phyloP scores from a whole-genome alignment of 2,797 vertebrate species.

The Notoglanidium macrostoma region DNA sequence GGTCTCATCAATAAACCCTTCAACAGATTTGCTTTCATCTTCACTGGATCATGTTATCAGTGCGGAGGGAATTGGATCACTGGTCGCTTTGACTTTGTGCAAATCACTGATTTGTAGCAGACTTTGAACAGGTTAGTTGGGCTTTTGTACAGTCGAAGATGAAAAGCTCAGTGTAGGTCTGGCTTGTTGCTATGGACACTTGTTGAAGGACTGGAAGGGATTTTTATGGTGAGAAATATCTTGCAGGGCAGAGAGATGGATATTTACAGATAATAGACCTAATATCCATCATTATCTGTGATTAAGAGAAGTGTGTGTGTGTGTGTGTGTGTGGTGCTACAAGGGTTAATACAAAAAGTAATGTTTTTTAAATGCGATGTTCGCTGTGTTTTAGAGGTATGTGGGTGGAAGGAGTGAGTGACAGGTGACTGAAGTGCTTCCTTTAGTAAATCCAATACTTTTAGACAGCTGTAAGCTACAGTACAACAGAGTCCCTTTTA shows the following conservation, averaged over 20 bases:
- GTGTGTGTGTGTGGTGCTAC: neutral
- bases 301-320: neutral
- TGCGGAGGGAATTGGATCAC: neutral
- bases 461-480: neutral
- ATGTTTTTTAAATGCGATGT: neutral
- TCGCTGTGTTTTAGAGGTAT: neutral
- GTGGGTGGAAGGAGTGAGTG: neutral
- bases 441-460: neutral
- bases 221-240: constrained; percentile 33
- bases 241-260: constrained; percentile 8
- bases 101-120: constrained; percentile 13
- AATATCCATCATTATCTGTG: neutral
- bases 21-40: constrained; percentile 14
- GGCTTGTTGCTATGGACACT: constrained; percentile 55
- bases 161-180: constrained; percentile 22
- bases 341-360: neutral
- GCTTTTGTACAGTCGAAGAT: neutral
- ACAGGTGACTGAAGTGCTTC: neutral
- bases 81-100: neutral
- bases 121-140: constrained; percentile 8
- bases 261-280: neutral
- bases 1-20: constrained; percentile 28
- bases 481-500: neutral
- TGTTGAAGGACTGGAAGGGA: constrained; percentile 15
- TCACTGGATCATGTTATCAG: neutral